These are phyloP conservation scores for Orbicella faveolata DNA, from an alignment of 64 coral and sea anemone genomes.

Conservation along the genomic window DNA sequence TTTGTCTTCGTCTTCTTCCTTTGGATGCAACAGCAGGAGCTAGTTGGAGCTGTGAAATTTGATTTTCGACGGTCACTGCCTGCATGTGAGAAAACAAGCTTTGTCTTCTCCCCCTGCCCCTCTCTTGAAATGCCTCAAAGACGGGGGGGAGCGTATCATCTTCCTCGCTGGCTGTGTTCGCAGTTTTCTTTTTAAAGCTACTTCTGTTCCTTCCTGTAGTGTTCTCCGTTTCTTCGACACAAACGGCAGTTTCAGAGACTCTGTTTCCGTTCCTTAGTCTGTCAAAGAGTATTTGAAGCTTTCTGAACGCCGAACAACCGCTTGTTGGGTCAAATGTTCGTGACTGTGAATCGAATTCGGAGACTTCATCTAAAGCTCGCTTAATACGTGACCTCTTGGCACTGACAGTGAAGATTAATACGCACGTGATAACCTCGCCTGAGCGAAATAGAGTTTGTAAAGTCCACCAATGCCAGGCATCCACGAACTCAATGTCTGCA, in stretches of 20 bases:
- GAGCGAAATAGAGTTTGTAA: constrained; percentile 77
- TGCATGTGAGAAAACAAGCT: constrained; percentile 26
- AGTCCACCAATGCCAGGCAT: constrained; percentile 83
- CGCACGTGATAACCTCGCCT: constrained; percentile 61
- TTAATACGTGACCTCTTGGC: constrained; percentile 83
- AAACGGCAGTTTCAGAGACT: background rate
- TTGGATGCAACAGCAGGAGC: background rate
- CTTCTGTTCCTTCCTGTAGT: background rate
- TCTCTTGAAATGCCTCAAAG: constrained; percentile 15
- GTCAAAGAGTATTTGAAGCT: background rate
- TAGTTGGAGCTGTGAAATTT: background rate
- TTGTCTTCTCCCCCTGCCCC: constrained; percentile 1
- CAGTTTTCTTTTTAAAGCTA: background rate
- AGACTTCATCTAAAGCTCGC: constrained; percentile 55
- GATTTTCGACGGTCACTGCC: background rate
- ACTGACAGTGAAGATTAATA: constrained; percentile 91
- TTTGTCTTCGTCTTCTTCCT: background rate
- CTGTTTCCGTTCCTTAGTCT: background rate
- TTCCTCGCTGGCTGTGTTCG: background rate
- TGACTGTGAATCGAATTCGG: constrained; percentile 17
- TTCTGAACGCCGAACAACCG: background rate
- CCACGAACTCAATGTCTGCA: constrained; percentile 72
- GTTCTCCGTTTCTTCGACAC: background rate
- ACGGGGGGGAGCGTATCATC: background rate
- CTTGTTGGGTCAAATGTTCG: background rate